Evolutionary conservation across 2,113 vertebrate species (phyloP).

Genomic region (Calidris pugnax): DNA sequence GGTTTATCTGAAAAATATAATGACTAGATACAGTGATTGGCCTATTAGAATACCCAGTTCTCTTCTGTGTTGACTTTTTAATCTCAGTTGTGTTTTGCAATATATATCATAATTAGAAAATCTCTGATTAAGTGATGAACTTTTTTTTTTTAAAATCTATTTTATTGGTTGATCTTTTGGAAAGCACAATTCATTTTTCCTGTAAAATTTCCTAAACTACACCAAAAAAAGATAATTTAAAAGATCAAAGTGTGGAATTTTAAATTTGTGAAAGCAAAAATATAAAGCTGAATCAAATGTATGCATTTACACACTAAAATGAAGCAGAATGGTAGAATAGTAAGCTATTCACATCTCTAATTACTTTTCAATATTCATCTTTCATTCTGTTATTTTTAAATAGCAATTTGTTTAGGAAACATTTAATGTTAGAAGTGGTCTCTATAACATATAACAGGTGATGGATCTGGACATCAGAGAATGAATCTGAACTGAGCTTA

Average conservation of each 20-base stretch:
- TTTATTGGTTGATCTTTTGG: neutral
- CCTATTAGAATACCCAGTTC: neutral
- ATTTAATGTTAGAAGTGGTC: neutral
- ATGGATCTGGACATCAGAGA: neutral
- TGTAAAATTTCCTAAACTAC: neutral
- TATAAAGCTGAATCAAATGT: neutral
- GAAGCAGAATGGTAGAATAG: neutral
- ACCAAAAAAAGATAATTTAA: neutral
- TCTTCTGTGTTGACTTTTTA: neutral
- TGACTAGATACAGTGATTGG: neutral
- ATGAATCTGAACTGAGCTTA: neutral
- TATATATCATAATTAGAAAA: neutral
- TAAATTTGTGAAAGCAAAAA: neutral
- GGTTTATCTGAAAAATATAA: neutral
- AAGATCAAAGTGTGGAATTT: neutral
- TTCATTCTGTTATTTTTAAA: neutral
- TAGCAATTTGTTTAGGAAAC: neutral
- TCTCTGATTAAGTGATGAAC: neutral
- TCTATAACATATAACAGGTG: neutral
- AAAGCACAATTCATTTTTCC: neutral
- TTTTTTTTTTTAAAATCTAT: neutral
- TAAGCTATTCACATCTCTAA: neutral
- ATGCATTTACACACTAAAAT: neutral
- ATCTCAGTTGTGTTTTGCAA: neutral
- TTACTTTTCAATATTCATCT: neutral